phyloP scores from a whole-genome alignment of 2,888 invertebrate species.

The Drosophila histrio region DNA sequence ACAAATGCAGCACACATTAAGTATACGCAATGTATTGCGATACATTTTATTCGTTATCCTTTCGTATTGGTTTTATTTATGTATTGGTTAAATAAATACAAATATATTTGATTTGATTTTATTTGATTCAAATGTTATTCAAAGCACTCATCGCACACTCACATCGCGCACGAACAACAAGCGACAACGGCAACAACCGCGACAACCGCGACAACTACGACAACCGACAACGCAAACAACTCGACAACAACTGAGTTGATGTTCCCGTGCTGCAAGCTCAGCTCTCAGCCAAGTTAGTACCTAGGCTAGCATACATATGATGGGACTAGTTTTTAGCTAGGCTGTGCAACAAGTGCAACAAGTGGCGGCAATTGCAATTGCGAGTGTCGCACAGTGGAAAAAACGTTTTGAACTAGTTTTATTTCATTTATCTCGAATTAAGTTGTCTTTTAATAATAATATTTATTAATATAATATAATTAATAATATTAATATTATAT shows the following conservation, averaged over 20 bases:
- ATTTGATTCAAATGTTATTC: background rate
- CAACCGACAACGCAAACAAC: slow-evolving; percentile 78
- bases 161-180: slow-evolving; percentile 18
- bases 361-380: slow-evolving; percentile 38
- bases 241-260: slow-evolving; percentile 75
- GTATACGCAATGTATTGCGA: background rate
- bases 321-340: slow-evolving; percentile 64
- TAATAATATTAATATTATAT: too few relatives aligned
- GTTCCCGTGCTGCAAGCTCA: slow-evolving; percentile 39
- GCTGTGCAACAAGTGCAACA: slow-evolving; percentile 44
- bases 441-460: too few relatives aligned
- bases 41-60: slow-evolving; percentile 9
- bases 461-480: too few relatives aligned
- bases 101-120: background rate
- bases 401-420: too few relatives aligned
- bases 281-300: slow-evolving; percentile 17
- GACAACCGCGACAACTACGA: slow-evolving; percentile 3
- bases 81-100: background rate
- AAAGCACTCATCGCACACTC: slow-evolving; percentile 5
- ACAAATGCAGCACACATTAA: slow-evolving; percentile 17
- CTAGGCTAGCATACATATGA: slow-evolving; percentile 34
- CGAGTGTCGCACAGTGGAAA: background rate
- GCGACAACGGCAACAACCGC: background rate
- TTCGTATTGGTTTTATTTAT: background rate
- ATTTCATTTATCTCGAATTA: too few relatives aligned